Evolutionary conservation across 23 tunicate genomes (phyloP), one percentile per base, ranked within the genome.

Genomic region (Styela plicata): DNA sequence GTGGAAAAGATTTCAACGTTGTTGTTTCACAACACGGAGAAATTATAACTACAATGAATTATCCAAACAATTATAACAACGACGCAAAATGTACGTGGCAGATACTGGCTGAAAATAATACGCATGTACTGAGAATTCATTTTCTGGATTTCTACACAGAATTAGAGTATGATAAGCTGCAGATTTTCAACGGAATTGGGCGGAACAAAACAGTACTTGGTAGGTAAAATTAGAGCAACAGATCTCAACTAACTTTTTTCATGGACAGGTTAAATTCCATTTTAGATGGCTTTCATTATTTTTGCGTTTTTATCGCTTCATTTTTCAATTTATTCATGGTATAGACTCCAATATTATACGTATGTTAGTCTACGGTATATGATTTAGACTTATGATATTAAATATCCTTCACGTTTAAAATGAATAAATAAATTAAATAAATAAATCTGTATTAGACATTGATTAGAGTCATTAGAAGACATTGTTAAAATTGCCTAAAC

Each of bases 121-220:
- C 77, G 7, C 36, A 30, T 32, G 77, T 29, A 20, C 3, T 71
- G 13, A 31, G 20, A 34, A 53, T 83, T 3, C 36, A 37, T 2
- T 34, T 83, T 33, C 24, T 74, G 17, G 86, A 83, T 73, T 83
- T 83, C 32, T 73, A 30, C 19, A 83, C 86, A 28, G 86, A 83
- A 52, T 32, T 31, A 21, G 63, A 32, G 13, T 73, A 63, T 69
- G 86, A 83, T 33, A 27, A 17, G 52, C 26, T 83, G 32, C 5
- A 18, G 3, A 52, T 83, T 3, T 83, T 34, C 29, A 26, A 83
- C 2, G 86, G 86, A 25, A 83, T 83, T 3, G 86, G 86, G 21
- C 36, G 86, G 30, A 83, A 74, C 25, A 83, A 83, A 83, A 37
- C 86, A 3, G 21, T 83, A 10, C 3, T 83, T 5, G 81, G 86